These are phyloP conservation scores for Plectropomus leopardus DNA, from an alignment of 2,113 vertebrate genomes.

Conservation along the genomic window DNA sequence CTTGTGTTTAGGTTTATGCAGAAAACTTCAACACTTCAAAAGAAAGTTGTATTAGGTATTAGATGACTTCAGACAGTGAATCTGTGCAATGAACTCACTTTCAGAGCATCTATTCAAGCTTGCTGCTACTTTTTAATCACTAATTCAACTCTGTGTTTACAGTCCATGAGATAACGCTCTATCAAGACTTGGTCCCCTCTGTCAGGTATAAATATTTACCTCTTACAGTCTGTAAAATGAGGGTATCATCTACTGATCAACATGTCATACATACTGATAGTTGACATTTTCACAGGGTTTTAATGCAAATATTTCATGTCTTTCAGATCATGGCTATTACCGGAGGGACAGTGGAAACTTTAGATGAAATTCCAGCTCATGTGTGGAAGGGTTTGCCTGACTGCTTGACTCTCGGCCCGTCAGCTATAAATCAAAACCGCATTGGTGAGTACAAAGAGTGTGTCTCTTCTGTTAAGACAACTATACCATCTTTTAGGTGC, in stretches of 20 bases:
- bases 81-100: neutral
- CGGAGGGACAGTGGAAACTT: slow-evolving; percentile 67
- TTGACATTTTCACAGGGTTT: neutral
- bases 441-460: slow-evolving; percentile 70
- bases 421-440: slow-evolving; percentile 75
- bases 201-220: slow-evolving; percentile 1
- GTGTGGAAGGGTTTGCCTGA: slow-evolving; percentile 81
- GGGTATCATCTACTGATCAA: neutral
- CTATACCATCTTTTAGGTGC: no score
- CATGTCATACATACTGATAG: neutral
- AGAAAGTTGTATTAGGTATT: neutral
- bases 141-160: neutral
- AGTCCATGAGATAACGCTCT: neutral
- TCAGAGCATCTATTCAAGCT: neutral
- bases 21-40: neutral
- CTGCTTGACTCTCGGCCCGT: slow-evolving; percentile 75
- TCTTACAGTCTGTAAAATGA: neutral
- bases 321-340: slow-evolving; percentile 70
- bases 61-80: neutral
- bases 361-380: slow-evolving; percentile 78
- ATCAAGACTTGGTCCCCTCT: neutral
- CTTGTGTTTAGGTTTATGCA: slow-evolving; percentile 2
- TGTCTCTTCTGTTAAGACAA: neutral
- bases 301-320: neutral
- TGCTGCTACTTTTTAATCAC: neutral